Percentiles rank a stretch among this genome's conserved stretches.
phyloP scores from a whole-genome alignment of 2,888 invertebrate species.

The Nephrotoma flavescens region DNA sequence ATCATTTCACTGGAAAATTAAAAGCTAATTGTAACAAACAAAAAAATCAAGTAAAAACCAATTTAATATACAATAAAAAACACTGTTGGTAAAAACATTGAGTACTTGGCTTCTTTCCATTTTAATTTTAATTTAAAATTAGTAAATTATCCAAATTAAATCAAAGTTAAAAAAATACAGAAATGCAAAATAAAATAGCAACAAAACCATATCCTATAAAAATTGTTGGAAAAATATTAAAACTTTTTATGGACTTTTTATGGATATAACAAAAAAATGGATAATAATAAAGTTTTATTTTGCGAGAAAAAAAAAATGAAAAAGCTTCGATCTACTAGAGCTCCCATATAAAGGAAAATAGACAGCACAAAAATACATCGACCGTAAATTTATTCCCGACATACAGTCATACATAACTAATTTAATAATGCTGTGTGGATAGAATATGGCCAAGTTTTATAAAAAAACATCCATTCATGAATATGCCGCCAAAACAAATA shows the following conservation, averaged over 20 bases:
- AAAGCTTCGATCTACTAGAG: not conserved
- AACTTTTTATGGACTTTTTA: not conserved
- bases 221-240: not conserved
- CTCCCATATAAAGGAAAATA: not conserved
- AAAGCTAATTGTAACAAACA: too few relatives aligned
- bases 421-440: not conserved
- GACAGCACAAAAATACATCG: not conserved
- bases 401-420: not conserved
- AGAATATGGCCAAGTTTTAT: not conserved
- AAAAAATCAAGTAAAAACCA: too few relatives aligned
- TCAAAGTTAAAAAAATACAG: not conserved
- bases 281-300: not conserved
- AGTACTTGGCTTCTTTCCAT: not conserved
- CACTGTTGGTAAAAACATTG: too few relatives aligned
- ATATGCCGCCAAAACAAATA: not conserved
- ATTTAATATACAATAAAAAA: too few relatives aligned
- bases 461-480: not conserved
- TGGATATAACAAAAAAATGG: not conserved
- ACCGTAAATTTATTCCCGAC: not conserved
- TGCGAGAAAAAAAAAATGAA: not conserved
- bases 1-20: too few relatives aligned
- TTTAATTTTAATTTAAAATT: not conserved
- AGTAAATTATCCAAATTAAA: conserved; percentile 2
- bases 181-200: not conserved
- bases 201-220: not conserved